phyloP scores from a whole-genome alignment of 92 coral and sea anemone genomes.

The Palythoa caribaeorum region DNA sequence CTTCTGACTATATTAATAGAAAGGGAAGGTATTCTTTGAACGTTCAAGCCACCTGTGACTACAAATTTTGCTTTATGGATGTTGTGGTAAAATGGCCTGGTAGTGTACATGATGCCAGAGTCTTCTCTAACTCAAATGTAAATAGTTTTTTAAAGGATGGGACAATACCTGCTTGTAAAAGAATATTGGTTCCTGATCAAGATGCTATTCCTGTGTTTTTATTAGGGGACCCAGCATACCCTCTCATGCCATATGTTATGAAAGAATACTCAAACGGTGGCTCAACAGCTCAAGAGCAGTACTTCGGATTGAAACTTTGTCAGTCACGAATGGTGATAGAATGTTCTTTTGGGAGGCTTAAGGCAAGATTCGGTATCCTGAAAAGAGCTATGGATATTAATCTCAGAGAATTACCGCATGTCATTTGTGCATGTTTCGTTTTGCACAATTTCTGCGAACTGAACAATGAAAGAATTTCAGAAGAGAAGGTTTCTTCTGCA shows the following conservation, averaged over 20 bases:
- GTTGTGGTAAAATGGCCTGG: conserved; percentile 71
- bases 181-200: conserved; percentile 61
- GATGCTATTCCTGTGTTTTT: conserved; percentile 69
- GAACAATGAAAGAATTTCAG: conserved; percentile 59
- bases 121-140: conserved; percentile 69
- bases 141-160: conserved; percentile 61
- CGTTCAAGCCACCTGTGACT: too few relatives aligned
- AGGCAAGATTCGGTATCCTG: conserved; percentile 66
- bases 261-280: conserved; percentile 80
- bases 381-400: conserved; percentile 68
- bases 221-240: conserved; percentile 80
- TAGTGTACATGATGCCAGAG: conserved; percentile 76
- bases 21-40: too few relatives aligned
- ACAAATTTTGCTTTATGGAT: conserved; percentile 42
- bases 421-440: conserved; percentile 77
- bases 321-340: conserved; percentile 74
- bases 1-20: too few relatives aligned
- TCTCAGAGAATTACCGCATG: conserved; percentile 59
- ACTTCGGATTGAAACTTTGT: conserved; percentile 69
- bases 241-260: conserved; percentile 75
- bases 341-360: conserved; percentile 70
- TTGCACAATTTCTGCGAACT: conserved; percentile 73
- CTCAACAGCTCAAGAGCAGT: conserved; percentile 74
- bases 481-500: conserved; percentile 51
- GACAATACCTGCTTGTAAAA: conserved; percentile 65